Conservation (phyloP, 2,888 invertebrate species). For the Tachina grossa region DNA sequence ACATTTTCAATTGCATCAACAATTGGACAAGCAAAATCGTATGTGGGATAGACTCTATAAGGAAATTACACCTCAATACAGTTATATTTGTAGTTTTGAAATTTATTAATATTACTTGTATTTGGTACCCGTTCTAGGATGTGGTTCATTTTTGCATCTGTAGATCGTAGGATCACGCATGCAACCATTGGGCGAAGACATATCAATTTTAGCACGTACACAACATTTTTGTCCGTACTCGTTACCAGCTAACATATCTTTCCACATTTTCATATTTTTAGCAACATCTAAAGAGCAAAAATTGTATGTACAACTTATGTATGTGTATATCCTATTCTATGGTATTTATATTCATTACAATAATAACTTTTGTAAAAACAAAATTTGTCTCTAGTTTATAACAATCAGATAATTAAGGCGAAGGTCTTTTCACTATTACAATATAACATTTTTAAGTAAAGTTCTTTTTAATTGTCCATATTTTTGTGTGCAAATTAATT, state of each 20-base stretch:
- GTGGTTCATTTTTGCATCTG: conserved; percentile 97
- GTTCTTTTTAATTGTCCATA: background rate
- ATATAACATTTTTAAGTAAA: background rate
- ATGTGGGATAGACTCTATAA: conserved; percentile 97
- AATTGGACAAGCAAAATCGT: conserved; percentile 99
- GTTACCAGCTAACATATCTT: conserved; percentile 95
- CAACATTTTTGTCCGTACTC: conserved; percentile 93
- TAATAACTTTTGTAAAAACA: too few species aligned
- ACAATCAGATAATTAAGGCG: too few species aligned
- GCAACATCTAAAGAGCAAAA: conserved; percentile 86
- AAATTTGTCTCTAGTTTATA: too few species aligned
- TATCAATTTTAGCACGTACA: conserved; percentile 98
- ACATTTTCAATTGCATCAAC: conserved; percentile 99
- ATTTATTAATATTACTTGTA: conserved; percentile 89
- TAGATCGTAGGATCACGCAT: conserved; percentile 99
- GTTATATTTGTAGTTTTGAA: background rate
- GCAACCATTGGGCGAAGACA: conserved; percentile 97
- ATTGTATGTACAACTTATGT: background rate
- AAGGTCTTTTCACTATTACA: background rate
- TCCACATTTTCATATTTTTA: conserved; percentile 94
- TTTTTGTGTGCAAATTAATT: background rate
- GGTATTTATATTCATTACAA: background rate
- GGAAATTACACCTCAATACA: background rate
- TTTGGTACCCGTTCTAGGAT: conserved; percentile 95
- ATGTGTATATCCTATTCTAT: too few species aligned